Conservation (phyloP, 2,888 invertebrate species). For the Neelides folsomi region DNA sequence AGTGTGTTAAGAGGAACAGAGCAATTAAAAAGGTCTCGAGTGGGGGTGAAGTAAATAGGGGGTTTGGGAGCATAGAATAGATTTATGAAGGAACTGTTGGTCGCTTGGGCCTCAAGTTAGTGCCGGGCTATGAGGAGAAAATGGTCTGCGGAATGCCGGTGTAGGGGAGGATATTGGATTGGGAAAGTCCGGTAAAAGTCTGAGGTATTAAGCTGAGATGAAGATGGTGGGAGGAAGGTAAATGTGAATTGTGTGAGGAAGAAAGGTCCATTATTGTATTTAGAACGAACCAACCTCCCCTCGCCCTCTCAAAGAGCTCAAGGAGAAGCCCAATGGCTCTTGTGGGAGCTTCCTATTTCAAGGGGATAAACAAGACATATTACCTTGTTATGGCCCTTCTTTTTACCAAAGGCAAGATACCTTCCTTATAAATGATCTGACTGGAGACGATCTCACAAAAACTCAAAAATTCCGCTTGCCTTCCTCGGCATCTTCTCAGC, state of each 20-base stretch:
- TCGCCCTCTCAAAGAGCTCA: constrained; percentile 14
- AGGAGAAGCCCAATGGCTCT: constrained; percentile 22
- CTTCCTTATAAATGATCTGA: neutral
- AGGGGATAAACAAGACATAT: constrained; percentile 32
- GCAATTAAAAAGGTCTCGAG: too few species aligned
- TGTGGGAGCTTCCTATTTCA: constrained; percentile 26
- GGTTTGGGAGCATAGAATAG: too few species aligned
- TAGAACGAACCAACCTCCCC: neutral
- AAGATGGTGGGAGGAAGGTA: neutral
- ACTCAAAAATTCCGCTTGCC: too few species aligned
- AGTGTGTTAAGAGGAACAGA: too few species aligned
- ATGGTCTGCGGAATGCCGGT: too few species aligned
- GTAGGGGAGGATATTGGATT: too few species aligned
- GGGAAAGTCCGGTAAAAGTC: constrained; percentile 2
- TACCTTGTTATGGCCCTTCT: constrained; percentile 16
- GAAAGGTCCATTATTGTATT: neutral
- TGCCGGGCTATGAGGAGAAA: too few species aligned
- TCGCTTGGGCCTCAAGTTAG: too few species aligned
- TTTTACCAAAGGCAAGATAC: neutral
- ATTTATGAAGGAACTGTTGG: too few species aligned
- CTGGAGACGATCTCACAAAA: too few species aligned
- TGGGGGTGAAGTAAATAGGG: too few species aligned
- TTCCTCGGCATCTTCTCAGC: too few species aligned
- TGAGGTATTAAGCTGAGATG: constrained; percentile 4
- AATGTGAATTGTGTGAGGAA: neutral